These are phyloP conservation scores for Lepidostoma basale DNA, from an alignment of 1,140 invertebrate species.

Conservation along the genomic window DNA sequence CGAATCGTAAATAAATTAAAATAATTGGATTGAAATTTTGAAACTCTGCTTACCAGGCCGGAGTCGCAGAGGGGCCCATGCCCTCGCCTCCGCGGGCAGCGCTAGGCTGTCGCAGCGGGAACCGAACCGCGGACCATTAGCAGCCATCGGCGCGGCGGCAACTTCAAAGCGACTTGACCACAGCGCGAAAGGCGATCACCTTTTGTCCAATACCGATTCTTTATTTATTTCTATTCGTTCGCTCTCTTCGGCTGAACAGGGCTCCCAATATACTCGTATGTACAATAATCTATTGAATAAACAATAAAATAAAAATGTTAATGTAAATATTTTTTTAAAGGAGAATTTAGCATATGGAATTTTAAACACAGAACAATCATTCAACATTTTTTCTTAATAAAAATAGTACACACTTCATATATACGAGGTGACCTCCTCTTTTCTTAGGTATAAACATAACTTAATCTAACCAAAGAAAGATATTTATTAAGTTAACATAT, in stretches of 20 bases:
- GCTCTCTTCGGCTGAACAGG: neutral
- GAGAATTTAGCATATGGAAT: too few relatives aligned
- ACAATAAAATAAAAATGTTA: neutral
- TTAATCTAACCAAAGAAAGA: too few relatives aligned
- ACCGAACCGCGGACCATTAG: conserved; percentile 34
- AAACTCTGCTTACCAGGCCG: too few relatives aligned
- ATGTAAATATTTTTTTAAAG: neutral
- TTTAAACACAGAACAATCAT: too few relatives aligned
- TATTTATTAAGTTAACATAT: too few relatives aligned
- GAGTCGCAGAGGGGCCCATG: too few relatives aligned
- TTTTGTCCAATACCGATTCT: conserved; percentile 20
- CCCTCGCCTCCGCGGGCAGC: neutral
- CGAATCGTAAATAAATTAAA: too few relatives aligned
- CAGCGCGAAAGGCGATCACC: conserved; percentile 22
- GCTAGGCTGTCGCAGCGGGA: conserved; percentile 13
- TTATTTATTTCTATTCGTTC: conserved; percentile 5
- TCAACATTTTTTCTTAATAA: too few relatives aligned
- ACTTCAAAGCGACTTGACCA: conserved; percentile 34
- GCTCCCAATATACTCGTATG: conserved; percentile 12
- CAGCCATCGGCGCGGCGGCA: conserved; percentile 18
- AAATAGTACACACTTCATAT: too few relatives aligned
- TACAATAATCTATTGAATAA: neutral
- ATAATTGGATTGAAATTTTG: too few relatives aligned
- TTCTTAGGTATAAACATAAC: too few relatives aligned
- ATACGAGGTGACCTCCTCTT: too few relatives aligned